Percentiles rank a stretch among this genome's conserved stretches.
phyloP scores from a whole-genome alignment of 2,797 vertebrate genomes.

The Labroides dimidiatus region DNA sequence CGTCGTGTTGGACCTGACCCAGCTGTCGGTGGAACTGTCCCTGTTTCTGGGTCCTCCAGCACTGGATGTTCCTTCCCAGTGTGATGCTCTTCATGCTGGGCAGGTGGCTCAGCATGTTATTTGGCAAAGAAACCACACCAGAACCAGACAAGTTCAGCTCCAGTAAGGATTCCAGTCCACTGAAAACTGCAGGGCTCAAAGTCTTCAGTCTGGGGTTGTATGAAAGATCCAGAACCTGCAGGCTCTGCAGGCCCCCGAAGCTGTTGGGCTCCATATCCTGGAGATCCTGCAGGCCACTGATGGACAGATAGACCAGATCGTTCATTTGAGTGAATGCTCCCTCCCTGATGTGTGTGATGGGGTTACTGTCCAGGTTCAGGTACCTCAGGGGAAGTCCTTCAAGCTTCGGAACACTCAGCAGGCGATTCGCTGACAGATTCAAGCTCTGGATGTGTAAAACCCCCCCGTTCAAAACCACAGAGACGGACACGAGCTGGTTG shows the following conservation, averaged over 20 bases:
- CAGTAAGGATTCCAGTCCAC: conserved; percentile 88
- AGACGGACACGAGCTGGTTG: conserved; percentile 85
- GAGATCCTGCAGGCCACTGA: conserved; percentile 85
- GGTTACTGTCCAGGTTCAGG: conserved; percentile 92
- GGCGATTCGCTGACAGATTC: conserved; percentile 88
- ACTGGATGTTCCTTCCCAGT: conserved; percentile 84
- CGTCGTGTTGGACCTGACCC: conserved; percentile 84
- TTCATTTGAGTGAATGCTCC: conserved; percentile 85
- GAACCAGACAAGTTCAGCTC: conserved; percentile 93
- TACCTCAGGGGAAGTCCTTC: conserved; percentile 88
- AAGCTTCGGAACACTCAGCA: conserved; percentile 84
- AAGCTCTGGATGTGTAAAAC: conserved; percentile 89
- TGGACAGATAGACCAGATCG: conserved; percentile 90
- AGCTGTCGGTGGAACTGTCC: conserved; percentile 91
- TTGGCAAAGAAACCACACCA: conserved; percentile 83
- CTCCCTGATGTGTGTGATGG: conserved; percentile 80
- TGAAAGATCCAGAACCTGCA: conserved; percentile 94
- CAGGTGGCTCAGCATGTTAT: conserved; percentile 85
- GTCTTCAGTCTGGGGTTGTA: conserved; percentile 85
- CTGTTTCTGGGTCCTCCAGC: conserved; percentile 91
- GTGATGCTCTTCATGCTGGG: conserved; percentile 91
- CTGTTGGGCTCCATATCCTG: conserved; percentile 80
- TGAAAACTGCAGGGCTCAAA: conserved; percentile 85
- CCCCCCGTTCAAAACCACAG: conserved; percentile 54
- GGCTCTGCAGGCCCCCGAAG: conserved; percentile 87